Conservation (phyloP, 2,113 vertebrate genomes). For the Tachuris rubrigastra region DNA sequence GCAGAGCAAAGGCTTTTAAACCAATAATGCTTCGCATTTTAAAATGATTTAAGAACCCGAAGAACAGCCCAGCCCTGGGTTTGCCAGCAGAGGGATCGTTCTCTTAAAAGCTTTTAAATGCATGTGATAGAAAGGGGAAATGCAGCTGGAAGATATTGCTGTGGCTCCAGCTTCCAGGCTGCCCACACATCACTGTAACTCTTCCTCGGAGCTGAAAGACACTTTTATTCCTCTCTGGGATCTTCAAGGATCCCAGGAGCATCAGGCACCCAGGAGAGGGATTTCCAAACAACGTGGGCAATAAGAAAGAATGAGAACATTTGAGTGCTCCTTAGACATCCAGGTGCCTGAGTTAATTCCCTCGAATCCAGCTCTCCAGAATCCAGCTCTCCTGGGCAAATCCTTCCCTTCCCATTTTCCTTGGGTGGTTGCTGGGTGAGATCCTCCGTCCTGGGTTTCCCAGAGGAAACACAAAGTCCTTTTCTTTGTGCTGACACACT, state of each 20-base stretch:
- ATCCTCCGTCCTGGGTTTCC: rapidly evolving
- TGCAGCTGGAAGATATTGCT: constrained; percentile 46
- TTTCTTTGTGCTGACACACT: not conserved
- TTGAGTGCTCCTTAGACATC: not conserved
- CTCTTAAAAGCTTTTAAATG: constrained; percentile 72
- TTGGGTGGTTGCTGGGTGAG: rapidly evolving
- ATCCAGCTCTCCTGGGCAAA: too few species aligned
- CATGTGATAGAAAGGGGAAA: constrained; percentile 44
- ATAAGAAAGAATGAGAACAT: not conserved
- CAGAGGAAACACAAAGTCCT: not conserved
- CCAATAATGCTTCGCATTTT: constrained; percentile 2
- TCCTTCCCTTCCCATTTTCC: not conserved
- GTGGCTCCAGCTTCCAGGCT: not conserved
- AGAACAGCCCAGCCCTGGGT: not conserved
- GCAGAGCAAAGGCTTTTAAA: constrained; percentile 61
- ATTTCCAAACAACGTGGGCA: not conserved
- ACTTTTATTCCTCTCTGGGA: not conserved
- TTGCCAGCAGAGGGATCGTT: constrained; percentile 33
- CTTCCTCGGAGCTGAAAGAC: not conserved
- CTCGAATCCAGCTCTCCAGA: not conserved
- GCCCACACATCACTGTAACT: constrained; percentile 15
- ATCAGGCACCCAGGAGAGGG: not conserved
- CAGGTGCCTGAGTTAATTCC: not conserved
- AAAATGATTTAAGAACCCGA: constrained; percentile 62
- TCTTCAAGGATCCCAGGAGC: not conserved